Percentiles rank a stretch among this genome's conserved stretches.
Conservation (phyloP, 2,797 vertebrate genomes). For the Monodelphis domestica region DNA sequence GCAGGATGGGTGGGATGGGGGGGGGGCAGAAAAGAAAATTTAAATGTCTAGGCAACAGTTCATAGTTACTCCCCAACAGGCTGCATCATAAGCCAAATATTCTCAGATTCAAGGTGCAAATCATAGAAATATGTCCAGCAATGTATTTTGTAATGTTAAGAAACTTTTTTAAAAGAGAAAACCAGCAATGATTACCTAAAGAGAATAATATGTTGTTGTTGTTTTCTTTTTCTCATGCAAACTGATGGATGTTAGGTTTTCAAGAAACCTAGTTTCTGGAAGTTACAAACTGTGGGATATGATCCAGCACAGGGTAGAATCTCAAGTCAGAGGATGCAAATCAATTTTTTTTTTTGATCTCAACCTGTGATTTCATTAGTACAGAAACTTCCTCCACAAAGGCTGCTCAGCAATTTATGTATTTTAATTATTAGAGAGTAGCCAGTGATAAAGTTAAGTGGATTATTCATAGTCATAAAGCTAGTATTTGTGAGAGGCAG, state of each 20-base stretch:
- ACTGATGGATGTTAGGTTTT: conserved; percentile 40
- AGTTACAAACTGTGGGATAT: not conserved
- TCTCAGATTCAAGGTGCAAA: conserved; percentile 63
- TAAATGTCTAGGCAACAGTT: not conserved
- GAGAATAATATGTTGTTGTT: conserved; percentile 36
- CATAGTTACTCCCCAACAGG: not conserved
- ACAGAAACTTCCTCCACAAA: not conserved
- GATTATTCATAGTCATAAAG: not conserved
- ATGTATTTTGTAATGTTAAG: conserved; percentile 37
- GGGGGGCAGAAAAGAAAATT: not conserved
- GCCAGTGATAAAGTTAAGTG: not conserved
- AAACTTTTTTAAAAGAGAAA: conserved; percentile 54
- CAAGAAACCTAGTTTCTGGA: conserved; percentile 31
- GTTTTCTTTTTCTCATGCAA: conserved; percentile 6
- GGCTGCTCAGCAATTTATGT: not conserved
- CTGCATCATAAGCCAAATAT: conserved; percentile 34
- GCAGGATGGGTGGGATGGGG: too few relatives aligned
- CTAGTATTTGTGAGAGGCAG: not conserved
- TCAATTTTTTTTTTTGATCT: not conserved
- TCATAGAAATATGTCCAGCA: conserved; percentile 63
- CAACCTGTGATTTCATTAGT: not conserved
- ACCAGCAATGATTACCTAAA: conserved; percentile 61
- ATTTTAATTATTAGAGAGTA: not conserved
- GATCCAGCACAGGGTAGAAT: not conserved
- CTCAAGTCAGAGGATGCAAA: not conserved